These are phyloP conservation scores for Apogon talboti DNA, from an alignment of 2,797 vertebrate species.

Conservation along the genomic window DNA sequence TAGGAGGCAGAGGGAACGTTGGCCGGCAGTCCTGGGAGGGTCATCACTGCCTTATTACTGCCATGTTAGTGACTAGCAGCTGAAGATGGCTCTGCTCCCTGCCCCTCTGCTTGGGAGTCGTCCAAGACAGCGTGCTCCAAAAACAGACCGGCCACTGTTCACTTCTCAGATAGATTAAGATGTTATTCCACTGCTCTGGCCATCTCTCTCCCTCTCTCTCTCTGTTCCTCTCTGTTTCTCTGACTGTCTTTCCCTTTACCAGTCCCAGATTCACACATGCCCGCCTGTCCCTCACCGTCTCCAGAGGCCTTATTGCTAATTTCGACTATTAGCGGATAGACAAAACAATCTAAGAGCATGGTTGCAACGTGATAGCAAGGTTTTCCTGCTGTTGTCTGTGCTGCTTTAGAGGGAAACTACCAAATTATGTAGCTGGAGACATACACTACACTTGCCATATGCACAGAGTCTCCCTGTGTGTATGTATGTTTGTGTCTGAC, in stretches of 20 bases:
- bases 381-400: slow-evolving; percentile 47
- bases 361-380: slow-evolving; percentile 55
- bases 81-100: slow-evolving; percentile 80
- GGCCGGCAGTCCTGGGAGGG: slow-evolving; percentile 74
- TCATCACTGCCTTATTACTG: slow-evolving; percentile 81
- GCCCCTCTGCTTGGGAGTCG: slow-evolving; percentile 76
- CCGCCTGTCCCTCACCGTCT: slow-evolving; percentile 47
- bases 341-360: slow-evolving; percentile 57
- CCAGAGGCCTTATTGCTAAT: slow-evolving; percentile 62
- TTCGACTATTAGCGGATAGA: slow-evolving; percentile 63
- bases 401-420: slow-evolving; percentile 33
- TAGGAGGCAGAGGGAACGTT: slow-evolving; percentile 64
- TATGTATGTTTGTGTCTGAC: slow-evolving; percentile 49
- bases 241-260: slow-evolving; percentile 15
- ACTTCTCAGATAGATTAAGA: slow-evolving; percentile 79
- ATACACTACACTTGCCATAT: neutral
- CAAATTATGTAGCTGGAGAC: slow-evolving; percentile 40
- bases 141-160: slow-evolving; percentile 80
- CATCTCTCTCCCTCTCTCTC: slow-evolving; percentile 57
- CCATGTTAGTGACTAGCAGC: slow-evolving; percentile 80
- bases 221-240: slow-evolving; percentile 28
- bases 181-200: slow-evolving; percentile 75
- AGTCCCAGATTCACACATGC: slow-evolving; percentile 53
- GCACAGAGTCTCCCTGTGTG: slow-evolving; percentile 10
- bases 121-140: slow-evolving; percentile 83